A percentile compares a stretch with the other conserved stretches of the same genome.
Evolutionary conservation across 2,888 invertebrate species (phyloP).

Genomic region (Periphyllus acericola): DNA sequence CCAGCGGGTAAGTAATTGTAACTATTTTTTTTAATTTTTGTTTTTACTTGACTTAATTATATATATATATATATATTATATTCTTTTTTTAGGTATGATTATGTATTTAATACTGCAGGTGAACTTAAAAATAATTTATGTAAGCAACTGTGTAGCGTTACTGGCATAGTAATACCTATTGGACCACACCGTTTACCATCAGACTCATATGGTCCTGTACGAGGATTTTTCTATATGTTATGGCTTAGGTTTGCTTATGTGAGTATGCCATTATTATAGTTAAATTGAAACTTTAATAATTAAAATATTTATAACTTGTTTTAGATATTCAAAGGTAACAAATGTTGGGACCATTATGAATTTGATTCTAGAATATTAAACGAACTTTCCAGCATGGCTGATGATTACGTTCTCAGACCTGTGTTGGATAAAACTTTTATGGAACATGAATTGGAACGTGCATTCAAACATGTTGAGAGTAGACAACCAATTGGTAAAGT

Average conservation of each 20-base stretch:
- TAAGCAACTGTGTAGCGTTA: slow-evolving; percentile 33
- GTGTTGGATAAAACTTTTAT: slow-evolving; percentile 72
- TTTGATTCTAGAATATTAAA: slow-evolving; percentile 66
- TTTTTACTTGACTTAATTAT: background rate
- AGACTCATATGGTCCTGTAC: slow-evolving; percentile 33
- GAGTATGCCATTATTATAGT: background rate
- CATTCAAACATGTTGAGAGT: slow-evolving; percentile 68
- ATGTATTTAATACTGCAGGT: slow-evolving; percentile 70
- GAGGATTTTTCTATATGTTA: slow-evolving; percentile 31
- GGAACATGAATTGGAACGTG: slow-evolving; percentile 69
- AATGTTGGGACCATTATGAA: slow-evolving; percentile 63
- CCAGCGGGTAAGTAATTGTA: slow-evolving; percentile 12
- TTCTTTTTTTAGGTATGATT: slow-evolving; percentile 67
- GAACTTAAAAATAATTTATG: slow-evolving; percentile 44
- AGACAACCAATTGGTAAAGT: slow-evolving; percentile 69
- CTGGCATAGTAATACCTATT: slow-evolving; percentile 30
- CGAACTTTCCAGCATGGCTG: slow-evolving; percentile 69
- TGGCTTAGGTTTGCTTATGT: slow-evolving; percentile 47
- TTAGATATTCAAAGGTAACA: slow-evolving; percentile 61
- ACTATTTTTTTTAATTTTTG: background rate
- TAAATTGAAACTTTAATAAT: background rate
- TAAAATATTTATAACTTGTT: background rate
- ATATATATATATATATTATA: background rate
- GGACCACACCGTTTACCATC: slow-evolving; percentile 28
- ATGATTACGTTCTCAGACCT: slow-evolving; percentile 71